These are phyloP conservation scores for Laterallus jamaicensis DNA, from an alignment of 2,113 vertebrate genomes.

Conservation along the genomic window DNA sequence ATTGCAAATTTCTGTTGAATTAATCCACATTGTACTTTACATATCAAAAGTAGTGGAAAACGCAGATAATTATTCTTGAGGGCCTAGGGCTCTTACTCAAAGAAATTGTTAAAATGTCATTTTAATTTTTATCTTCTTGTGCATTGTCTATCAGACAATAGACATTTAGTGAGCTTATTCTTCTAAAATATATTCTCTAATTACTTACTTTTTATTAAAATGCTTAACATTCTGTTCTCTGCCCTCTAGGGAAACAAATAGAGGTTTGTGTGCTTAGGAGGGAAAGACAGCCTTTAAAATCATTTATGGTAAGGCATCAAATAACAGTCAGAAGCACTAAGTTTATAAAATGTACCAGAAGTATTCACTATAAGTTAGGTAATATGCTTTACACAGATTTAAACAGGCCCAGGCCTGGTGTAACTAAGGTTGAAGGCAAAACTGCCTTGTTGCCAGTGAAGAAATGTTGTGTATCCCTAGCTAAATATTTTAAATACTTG, in stretches of 20 bases:
- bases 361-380: background rate
- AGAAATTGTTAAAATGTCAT: background rate
- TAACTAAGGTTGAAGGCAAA: background rate
- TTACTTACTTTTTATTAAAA: background rate
- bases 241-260: background rate
- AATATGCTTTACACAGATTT: background rate
- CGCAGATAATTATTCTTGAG: background rate
- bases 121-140: constrained; percentile 10
- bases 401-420: background rate
- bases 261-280: background rate
- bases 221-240: background rate
- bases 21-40: background rate
- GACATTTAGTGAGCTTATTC: background rate
- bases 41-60: background rate
- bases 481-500: background rate
- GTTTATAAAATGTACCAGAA: background rate
- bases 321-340: background rate
- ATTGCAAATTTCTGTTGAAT: background rate
- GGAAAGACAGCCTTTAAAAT: background rate
- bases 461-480: background rate
- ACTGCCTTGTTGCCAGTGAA: background rate
- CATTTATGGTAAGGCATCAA: background rate
- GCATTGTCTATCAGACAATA: background rate
- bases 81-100: background rate
- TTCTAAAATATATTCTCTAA: background rate